Conservation (phyloP, 1,140 invertebrate species). For the Eueides isabella region DNA sequence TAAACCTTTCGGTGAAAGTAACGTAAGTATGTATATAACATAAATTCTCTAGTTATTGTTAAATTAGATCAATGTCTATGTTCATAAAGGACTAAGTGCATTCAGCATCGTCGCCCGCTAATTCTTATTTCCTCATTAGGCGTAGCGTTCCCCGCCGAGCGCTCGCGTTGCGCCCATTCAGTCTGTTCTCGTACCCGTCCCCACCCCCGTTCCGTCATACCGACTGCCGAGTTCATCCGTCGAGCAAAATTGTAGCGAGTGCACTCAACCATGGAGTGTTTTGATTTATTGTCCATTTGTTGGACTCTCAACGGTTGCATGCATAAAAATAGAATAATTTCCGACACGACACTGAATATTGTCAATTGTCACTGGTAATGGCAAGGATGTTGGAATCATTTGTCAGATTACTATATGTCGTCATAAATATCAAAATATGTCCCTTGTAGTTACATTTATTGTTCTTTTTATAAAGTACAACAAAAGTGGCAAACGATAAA, state of each 20-base stretch:
- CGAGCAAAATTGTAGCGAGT: slow-evolving; percentile 67
- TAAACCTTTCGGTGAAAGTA: no score
- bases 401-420: neutral
- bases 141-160: slow-evolving; percentile 53
- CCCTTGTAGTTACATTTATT: neutral
- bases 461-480: neutral
- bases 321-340: slow-evolving; percentile 59
- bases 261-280: slow-evolving; percentile 68
- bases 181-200: slow-evolving; percentile 39
- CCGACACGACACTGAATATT: slow-evolving; percentile 32
- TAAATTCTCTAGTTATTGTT: neutral
- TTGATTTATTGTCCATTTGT: slow-evolving; percentile 79
- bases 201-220: slow-evolving; percentile 41
- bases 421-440: neutral
- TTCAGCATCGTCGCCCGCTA: slow-evolving; percentile 68
- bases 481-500: slow-evolving; percentile 24
- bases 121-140: slow-evolving; percentile 81
- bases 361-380: slow-evolving; percentile 21
- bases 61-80: slow-evolving; percentile 45
- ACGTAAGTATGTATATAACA: neutral
- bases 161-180: slow-evolving; percentile 63
- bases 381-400: slow-evolving; percentile 10
- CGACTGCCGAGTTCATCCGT: slow-evolving; percentile 49
- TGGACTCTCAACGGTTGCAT: slow-evolving; percentile 56
- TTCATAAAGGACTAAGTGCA: slow-evolving; percentile 65